These are phyloP conservation scores for Salmo trutta DNA, from an alignment of 2,797 vertebrate genomes.

Conservation along the genomic window DNA sequence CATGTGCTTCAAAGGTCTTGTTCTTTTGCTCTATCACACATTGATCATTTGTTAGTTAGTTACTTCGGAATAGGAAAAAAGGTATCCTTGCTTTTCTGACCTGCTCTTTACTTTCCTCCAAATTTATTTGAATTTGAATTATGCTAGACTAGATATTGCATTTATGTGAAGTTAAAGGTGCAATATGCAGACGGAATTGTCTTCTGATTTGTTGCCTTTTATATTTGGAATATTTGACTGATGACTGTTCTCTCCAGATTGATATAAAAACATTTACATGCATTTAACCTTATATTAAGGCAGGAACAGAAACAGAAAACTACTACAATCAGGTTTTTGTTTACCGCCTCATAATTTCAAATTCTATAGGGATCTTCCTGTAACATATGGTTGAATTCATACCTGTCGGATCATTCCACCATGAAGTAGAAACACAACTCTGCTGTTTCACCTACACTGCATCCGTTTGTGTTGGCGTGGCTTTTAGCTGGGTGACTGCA, in stretches of 20 bases:
- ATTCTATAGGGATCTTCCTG: background rate
- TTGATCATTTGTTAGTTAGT: slow-evolving; percentile 63
- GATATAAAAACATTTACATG: no score
- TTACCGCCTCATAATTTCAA: background rate
- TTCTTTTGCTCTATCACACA: slow-evolving; percentile 23
- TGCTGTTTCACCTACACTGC: slow-evolving; percentile 39
- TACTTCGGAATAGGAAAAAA: background rate
- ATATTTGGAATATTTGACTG: background rate
- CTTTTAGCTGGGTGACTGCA: no score
- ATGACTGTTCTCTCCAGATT: background rate
- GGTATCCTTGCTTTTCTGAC: background rate
- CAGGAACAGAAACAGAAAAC: background rate
- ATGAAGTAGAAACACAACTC: slow-evolving; percentile 22
- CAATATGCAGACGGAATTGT: background rate
- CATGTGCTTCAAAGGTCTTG: slow-evolving; percentile 30
- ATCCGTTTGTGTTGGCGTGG: background rate
- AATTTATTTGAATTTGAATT: background rate
- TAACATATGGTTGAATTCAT: slow-evolving; percentile 42
- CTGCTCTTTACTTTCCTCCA: background rate
- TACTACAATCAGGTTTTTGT: background rate
- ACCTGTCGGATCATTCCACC: slow-evolving; percentile 42
- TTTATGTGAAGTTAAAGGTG: background rate
- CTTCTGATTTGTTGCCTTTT: background rate
- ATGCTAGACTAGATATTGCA: background rate
- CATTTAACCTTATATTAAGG: no score